phyloP scores from a whole-genome alignment of 2,113 vertebrate species.

The Corythoichthys intestinalis region DNA sequence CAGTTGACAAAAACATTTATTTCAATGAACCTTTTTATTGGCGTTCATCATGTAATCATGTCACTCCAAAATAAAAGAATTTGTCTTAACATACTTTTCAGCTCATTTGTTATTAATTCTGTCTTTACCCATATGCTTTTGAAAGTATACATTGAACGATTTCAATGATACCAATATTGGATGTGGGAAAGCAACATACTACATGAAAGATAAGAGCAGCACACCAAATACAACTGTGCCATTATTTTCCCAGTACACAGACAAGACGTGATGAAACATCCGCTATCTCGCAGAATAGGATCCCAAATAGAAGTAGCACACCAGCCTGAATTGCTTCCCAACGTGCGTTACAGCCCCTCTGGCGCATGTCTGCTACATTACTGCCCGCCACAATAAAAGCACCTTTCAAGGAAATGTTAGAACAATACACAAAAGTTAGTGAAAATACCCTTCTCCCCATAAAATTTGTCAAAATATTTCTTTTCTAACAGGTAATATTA shows the following conservation, averaged over 20 bases:
- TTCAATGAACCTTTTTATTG: not conserved
- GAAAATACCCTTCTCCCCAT: conserved; percentile 45
- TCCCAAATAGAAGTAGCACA: conserved; percentile 5
- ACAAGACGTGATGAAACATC: not conserved
- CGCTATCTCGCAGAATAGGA: not conserved
- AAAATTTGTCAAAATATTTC: conserved; percentile 61
- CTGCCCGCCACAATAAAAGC: conserved; percentile 50
- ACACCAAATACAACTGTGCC: not conserved
- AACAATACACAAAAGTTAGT: conserved; percentile 46
- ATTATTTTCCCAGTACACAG: not conserved
- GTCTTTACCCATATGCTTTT: not conserved
- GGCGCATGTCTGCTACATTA: conserved; percentile 40
- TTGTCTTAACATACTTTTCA: not conserved
- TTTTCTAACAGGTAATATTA: conserved; percentile 45
- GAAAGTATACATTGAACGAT: not conserved
- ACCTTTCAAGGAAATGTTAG: conserved; percentile 28
- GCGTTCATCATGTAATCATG: not conserved
- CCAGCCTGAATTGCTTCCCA: not conserved
- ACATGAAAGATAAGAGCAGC: not conserved
- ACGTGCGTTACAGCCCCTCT: not conserved
- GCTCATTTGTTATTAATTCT: not conserved
- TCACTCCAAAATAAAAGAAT: not conserved
- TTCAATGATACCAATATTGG: not conserved
- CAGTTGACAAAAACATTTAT: not conserved
- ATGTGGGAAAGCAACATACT: not conserved